Conservation (phyloP, 2,113 vertebrate genomes). For the Nanger granti region DNA sequence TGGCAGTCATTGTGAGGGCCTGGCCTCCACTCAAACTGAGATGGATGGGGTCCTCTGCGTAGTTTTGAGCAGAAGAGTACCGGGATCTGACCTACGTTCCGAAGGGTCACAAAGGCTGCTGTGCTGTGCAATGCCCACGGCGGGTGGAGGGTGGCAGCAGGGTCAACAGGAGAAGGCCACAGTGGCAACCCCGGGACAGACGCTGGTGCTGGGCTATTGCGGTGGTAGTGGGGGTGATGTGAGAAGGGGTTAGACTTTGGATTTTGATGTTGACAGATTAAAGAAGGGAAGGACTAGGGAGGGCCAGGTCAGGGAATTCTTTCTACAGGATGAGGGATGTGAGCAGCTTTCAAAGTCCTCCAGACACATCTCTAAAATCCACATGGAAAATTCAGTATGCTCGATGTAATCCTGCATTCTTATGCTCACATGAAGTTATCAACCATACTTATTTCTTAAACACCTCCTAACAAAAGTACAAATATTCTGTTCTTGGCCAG, state of each 20-base stretch:
- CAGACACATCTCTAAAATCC: not conserved
- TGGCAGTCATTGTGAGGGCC: fast-evolving
- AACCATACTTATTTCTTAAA: not conserved
- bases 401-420: not conserved
- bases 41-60: not conserved
- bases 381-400: not conserved
- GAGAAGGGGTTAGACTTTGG: not conserved
- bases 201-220: not conserved
- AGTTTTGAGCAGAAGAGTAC: not conserved
- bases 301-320: not conserved
- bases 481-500: not conserved
- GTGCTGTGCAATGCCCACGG: not conserved
- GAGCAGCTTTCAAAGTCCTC: not conserved
- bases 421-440: not conserved
- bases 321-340: not conserved
- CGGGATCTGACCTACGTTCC: not conserved
- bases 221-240: not conserved
- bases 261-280: not conserved
- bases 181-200: not conserved
- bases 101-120: not conserved
- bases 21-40: not conserved
- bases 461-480: not conserved
- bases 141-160: not conserved
- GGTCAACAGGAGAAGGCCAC: not conserved
- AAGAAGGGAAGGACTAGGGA: not conserved